phyloP scores from a whole-genome alignment of 23 tunicate genomes.

The Ciona savignyi region DNA sequence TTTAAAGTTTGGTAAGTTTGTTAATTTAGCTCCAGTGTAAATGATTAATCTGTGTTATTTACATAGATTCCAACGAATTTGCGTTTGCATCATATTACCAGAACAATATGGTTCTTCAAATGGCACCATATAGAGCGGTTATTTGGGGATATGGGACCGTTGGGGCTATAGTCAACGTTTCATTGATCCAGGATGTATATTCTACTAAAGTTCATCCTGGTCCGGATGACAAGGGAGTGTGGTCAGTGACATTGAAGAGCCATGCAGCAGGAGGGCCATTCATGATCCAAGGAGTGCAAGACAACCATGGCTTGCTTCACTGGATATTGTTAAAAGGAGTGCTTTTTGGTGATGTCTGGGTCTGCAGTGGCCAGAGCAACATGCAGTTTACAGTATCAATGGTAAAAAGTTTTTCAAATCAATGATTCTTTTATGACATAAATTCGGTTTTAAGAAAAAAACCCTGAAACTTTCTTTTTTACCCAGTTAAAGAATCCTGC shows the following conservation, averaged over 20 bases:
- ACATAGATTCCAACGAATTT: constrained; percentile 11
- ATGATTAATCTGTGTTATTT: too few relatives aligned
- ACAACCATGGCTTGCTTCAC: constrained; percentile 46
- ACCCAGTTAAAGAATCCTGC: constrained; percentile 43
- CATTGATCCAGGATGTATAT: constrained; percentile 68
- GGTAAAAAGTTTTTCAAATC: too few relatives aligned
- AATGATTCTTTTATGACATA: too few relatives aligned
- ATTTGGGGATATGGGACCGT: constrained; percentile 84
- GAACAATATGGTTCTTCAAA: constrained; percentile 82
- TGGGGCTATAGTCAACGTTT: constrained; percentile 72
- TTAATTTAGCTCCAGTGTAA: too few relatives aligned
- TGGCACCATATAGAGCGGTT: constrained; percentile 51
- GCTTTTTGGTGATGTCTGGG: constrained; percentile 84
- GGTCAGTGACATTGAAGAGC: constrained; percentile 46
- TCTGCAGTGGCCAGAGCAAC: constrained; percentile 86
- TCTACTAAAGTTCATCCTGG: constrained; percentile 60
- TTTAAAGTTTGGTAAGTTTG: too few relatives aligned
- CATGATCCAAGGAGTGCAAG: constrained; percentile 71
- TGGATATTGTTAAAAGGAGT: constrained; percentile 80
- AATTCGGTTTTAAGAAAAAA: too few relatives aligned
- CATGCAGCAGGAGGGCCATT: constrained; percentile 59
- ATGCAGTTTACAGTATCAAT: constrained; percentile 81
- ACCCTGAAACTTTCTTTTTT: too few relatives aligned
- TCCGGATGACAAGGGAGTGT: constrained; percentile 45
- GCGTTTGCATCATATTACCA: constrained; percentile 82